A percentile compares a stretch with the other conserved stretches of the same genome.
Evolutionary conservation across 2,888 invertebrate species (phyloP).

Genomic region (Chironomus riparius): DNA sequence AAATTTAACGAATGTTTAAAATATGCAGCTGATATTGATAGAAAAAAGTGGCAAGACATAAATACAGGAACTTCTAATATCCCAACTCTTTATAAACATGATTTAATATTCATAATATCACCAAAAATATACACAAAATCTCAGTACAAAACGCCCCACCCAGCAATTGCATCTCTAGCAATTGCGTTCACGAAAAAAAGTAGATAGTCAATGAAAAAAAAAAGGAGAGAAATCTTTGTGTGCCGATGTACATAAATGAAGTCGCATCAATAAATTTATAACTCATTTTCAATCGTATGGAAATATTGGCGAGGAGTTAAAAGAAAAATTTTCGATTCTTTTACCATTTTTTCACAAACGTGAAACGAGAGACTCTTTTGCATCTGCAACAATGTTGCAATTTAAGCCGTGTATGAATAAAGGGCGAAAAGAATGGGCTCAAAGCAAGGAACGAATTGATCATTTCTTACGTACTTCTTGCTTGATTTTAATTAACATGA

Average conservation of each 20-base stretch:
- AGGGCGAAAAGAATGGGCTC: not conserved
- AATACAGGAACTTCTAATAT: too few relatives aligned
- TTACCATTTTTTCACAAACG: not conserved
- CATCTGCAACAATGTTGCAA: not conserved
- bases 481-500: not conserved
- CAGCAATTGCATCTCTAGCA: too few relatives aligned
- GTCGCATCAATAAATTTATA: not conserved
- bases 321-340: not conserved
- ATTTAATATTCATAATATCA: too few relatives aligned
- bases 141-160: too few relatives aligned
- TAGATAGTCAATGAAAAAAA: conserved; percentile 19
- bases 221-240: not conserved
- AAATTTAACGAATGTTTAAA: too few relatives aligned
- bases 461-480: not conserved
- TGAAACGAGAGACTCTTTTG: not conserved
- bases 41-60: too few relatives aligned
- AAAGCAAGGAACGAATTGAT: not conserved
- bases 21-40: too few relatives aligned
- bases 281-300: not conserved
- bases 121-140: too few relatives aligned
- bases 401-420: not conserved
- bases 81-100: too few relatives aligned
- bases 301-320: too few relatives aligned
- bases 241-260: not conserved
- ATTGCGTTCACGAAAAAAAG: not conserved